These are phyloP conservation scores for Serranus cabrilla DNA, from an alignment of 2,797 vertebrate genomes.

Conservation along the genomic window DNA sequence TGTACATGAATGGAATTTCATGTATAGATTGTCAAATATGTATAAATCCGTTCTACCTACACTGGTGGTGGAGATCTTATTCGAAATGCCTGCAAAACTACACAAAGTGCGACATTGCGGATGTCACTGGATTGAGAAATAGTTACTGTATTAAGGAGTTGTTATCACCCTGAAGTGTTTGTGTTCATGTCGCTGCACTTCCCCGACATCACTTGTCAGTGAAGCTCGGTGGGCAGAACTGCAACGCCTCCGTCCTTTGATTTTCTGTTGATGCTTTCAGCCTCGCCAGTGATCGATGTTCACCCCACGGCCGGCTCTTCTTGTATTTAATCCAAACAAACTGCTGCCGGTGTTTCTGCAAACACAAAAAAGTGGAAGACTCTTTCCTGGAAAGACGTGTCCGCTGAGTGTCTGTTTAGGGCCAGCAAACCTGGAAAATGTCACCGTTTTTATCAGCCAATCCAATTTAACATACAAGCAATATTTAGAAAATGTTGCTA, in stretches of 20 bases:
- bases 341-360: conserved; percentile 24
- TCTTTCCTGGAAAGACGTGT: no score
- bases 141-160: not conserved
- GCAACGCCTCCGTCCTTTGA: not conserved
- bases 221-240: accelerated
- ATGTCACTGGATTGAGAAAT: no score
- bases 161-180: conserved; percentile 1
- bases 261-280: not conserved
- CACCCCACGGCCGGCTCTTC: not conserved
- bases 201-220: conserved; percentile 9
- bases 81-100: no score
- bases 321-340: conserved; percentile 39
- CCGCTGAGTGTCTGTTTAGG: no score
- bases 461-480: no score
- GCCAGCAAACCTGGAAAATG: not conserved
- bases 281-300: conserved; percentile 17
- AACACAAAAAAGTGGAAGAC: conserved; percentile 14
- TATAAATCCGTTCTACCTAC: no score
- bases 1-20: no score
- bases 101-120: no score
- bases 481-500: no score
- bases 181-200: not conserved
- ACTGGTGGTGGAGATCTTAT: no score
- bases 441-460: no score
- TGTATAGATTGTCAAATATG: no score